Conservation (phyloP, 2,888 invertebrate species). For the Mesoligia furuncula region DNA sequence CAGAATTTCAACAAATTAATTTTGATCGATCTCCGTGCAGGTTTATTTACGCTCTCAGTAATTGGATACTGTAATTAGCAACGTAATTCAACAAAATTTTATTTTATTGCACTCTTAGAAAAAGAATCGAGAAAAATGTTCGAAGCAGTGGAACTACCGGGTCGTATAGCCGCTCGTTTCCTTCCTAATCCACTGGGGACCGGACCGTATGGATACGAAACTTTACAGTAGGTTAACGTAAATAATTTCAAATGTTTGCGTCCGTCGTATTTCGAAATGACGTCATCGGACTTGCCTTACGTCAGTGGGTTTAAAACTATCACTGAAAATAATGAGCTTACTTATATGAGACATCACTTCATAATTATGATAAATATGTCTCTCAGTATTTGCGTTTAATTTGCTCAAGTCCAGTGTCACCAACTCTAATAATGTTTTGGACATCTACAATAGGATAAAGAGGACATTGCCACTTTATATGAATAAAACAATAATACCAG, state of each 20-base stretch:
- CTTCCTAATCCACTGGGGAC: conserved; percentile 11
- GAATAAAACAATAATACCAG: neutral
- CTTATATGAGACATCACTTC: conserved; percentile 17
- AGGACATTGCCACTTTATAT: neutral
- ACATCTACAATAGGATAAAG: neutral
- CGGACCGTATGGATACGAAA: conserved; percentile 10
- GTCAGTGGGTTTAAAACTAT: conserved; percentile 28
- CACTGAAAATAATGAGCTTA: conserved; percentile 28
- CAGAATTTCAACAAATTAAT: conserved; percentile 31
- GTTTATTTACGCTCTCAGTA: conserved; percentile 19
- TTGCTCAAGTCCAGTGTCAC: neutral
- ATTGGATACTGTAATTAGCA: conserved; percentile 28
- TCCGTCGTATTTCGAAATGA: conserved; percentile 16
- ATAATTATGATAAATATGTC: neutral
- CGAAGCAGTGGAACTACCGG: neutral
- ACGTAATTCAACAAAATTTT: neutral
- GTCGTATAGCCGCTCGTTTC: conserved; percentile 2
- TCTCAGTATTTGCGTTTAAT: neutral
- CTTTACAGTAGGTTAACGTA: conserved; percentile 1
- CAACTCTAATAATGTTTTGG: neutral
- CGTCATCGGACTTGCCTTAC: conserved; percentile 35
- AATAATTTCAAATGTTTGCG: conserved; percentile 39
- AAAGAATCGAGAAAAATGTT: neutral
- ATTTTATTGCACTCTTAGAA: conserved; percentile 1
- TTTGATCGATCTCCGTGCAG: conserved; percentile 13